Evolutionary conservation across 2,113 vertebrate genomes (phyloP), one percentile per base, ranked within the genome.

Genomic region (Apodemus sylvaticus): DNA sequence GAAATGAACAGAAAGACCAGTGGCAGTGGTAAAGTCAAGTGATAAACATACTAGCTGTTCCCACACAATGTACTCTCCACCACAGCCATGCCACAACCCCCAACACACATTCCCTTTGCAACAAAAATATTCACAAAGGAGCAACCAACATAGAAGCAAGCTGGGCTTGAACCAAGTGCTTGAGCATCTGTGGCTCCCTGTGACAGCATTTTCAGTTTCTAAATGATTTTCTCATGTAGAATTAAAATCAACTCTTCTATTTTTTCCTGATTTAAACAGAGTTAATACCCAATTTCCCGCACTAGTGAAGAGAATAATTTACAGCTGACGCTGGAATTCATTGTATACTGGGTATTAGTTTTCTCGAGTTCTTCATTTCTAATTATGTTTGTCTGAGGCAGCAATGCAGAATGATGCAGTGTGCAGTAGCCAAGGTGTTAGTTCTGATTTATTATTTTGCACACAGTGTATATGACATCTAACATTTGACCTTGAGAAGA

Each of bases 301-400:
- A 96, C 94, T 94, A 53, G 79, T 97, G 94, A 97, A 98, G 97
- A 97, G 94, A 94, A 97, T 97, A 94, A 96, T 96, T 96, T 91
- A 94, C 55, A 95, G 86, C 73, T 82, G 60, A 92, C 60, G 76
- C 51, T 94, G 51, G 39, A 97, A 95, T 96, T 51, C 79, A 68
- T 45, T 53, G 82, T 68, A 62, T 93, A 92, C 92, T 42, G 88
- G 94, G 68, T 92, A 51, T 95, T 96, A 71, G 86, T 97, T 96
- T 96, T 94, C 95, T 90, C 48, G 51, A 95, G 87, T 90, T 53
- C 91, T 76, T 83, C 66, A 92, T 97, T 92, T 68, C 90, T 93
- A 94, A 94, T 96, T 96, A 96, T 51, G 77, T 86, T 74, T 82
- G 81, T 76, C 62, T 53, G n/a, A 96, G 93, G 73, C 55, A 93